Conservation (phyloP, 2,888 invertebrate genomes). For the Neoitamus cyanurus region DNA sequence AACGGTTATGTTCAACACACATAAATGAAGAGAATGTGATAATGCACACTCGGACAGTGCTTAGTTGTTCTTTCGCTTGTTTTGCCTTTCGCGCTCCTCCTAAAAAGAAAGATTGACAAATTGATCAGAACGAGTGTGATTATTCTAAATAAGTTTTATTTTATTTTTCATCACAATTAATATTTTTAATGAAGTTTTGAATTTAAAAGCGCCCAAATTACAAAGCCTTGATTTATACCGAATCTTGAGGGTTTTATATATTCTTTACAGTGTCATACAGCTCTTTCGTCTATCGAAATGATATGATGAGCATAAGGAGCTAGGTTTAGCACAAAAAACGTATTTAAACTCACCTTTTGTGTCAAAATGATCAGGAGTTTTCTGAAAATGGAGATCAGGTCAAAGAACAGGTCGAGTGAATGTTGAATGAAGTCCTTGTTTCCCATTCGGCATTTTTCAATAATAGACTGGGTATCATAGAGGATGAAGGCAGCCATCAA, state of each 20-base stretch:
- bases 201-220: not conserved
- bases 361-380: slow-evolving; percentile 89
- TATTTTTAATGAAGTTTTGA: not conserved
- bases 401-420: slow-evolving; percentile 93
- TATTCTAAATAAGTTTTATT: not conserved
- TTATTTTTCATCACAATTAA: not conserved
- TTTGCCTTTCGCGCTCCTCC: slow-evolving; percentile 54
- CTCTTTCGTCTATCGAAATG: slow-evolving; percentile 52
- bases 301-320: slow-evolving; percentile 6
- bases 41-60: not conserved
- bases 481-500: slow-evolving; percentile 96
- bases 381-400: slow-evolving; percentile 94
- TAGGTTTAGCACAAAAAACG: not conserved
- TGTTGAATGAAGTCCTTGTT: slow-evolving; percentile 94
- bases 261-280: slow-evolving; percentile 47
- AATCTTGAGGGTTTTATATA: slow-evolving; percentile 42
- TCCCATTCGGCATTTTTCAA: slow-evolving; percentile 90
- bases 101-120: slow-evolving; percentile 47
- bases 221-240: slow-evolving; percentile 3
- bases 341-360: slow-evolving; percentile 76
- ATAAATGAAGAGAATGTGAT: not conserved
- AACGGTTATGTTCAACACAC: slow-evolving; percentile 3
- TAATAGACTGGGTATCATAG: slow-evolving; percentile 96
- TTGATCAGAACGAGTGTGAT: not conserved
- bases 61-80: slow-evolving; percentile 53